A percentile compares a stretch with the other conserved stretches of the same genome.
Conservation (phyloP, 2,113 vertebrate species). For the Sinocyclocheilus maitianheensis region DNA sequence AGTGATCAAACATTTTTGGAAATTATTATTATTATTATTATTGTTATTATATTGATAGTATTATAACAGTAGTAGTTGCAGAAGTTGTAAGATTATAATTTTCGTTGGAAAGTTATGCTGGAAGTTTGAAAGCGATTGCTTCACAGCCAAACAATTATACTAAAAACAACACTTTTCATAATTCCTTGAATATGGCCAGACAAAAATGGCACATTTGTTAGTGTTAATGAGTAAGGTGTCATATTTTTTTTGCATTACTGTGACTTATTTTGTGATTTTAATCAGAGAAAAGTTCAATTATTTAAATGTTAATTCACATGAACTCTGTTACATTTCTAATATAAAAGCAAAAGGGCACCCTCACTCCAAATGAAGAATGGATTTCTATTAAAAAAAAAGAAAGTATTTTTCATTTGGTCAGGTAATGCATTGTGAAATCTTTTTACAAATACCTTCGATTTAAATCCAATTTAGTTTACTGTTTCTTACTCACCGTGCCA, state of each 20-base stretch:
- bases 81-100: too few relatives aligned
- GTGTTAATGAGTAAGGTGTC: neutral
- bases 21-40: too few relatives aligned
- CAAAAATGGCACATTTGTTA: neutral
- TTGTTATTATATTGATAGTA: neutral
- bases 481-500: neutral
- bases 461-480: constrained; percentile 2
- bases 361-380: neutral
- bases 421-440: neutral
- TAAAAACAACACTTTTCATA: neutral
- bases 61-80: neutral
- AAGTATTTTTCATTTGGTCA: neutral
- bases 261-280: neutral
- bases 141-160: constrained; percentile 2
- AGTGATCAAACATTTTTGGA: too few relatives aligned
- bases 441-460: constrained; percentile 19
- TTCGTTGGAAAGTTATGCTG: neutral
- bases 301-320: neutral
- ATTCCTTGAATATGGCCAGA: neutral
- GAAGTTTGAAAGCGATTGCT: neutral
- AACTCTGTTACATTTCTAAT: neutral
- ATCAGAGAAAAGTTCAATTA: neutral
- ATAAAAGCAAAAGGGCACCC: neutral
- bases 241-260: neutral
- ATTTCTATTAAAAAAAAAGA: neutral